Base-by-base conservation (phyloP, 2,797 vertebrate species). In the Channa striata region DNA sequence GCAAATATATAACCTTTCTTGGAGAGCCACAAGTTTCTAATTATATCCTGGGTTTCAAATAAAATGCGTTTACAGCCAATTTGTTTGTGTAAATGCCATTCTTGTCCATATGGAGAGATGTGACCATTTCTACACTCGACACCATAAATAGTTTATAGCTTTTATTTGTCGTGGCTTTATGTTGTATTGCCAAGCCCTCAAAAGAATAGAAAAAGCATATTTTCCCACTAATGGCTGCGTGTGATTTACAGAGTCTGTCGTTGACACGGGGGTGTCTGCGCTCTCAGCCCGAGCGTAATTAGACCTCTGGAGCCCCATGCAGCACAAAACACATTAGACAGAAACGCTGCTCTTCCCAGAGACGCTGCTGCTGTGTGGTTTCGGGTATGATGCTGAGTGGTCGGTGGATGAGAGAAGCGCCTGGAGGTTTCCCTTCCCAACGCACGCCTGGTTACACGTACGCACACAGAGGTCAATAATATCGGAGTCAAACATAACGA, bases 121-220 rank as follows among this genome's bases (percentile, higher is more conserved):
- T 65, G 85, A 83, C 74, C 84, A 61, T 85, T 82, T 87, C 86
- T 90, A 70, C 78, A 85, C 81, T 60, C 37, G 56, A 86, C 86
- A 89, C 87, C 83, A 87, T 92, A 92, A 91, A 90, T 88, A 79
- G 68, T 88, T 91, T 87, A 92, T 91, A 88, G 85, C 83, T 92
- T 91, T 89, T 89, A 92, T 91, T 92, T 91, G 87, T 87, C 82
- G 66, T 72, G 80, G 67, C 78, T 89, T 89, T 89, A 86, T 84
- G 86, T 89, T 87, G 85, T 80, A 86, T 79, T 86, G 82, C 90
- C 84, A 91, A 80, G 71, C 54, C 82, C 78, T 83, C 49, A 67
- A 85, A 86, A 76, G 48, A 79, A 87, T 72, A 78, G 63, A 72
- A 75, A 86, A 62, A 81, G 74, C 81, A 83, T 72, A 86, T 89